Evolutionary conservation across 2,888 invertebrate species (phyloP).

Genomic region (Lamellibrachia satsuma): DNA sequence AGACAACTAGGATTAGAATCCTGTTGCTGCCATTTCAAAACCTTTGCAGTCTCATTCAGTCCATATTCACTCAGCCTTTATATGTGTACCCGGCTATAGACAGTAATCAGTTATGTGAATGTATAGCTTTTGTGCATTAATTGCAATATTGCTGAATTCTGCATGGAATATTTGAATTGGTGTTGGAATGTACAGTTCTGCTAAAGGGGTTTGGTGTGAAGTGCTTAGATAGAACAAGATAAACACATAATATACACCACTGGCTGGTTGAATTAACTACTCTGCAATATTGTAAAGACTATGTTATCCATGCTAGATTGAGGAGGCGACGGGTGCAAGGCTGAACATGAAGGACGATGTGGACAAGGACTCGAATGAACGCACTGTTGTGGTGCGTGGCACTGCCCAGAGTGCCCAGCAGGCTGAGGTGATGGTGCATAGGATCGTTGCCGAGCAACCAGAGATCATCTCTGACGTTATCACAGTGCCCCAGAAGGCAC

Average conservation of each 20-base stretch:
- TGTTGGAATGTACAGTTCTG: no score
- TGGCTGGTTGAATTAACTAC: background rate
- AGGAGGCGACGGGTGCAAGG: constrained; percentile 76
- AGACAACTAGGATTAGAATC: no score
- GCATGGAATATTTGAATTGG: no score
- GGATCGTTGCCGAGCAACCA: constrained; percentile 76
- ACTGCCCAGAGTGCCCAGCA: constrained; percentile 73
- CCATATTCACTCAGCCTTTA: no score
- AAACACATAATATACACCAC: no score
- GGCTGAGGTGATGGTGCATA: constrained; percentile 77
- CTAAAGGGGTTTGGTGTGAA: no score
- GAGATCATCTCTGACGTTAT: constrained; percentile 75
- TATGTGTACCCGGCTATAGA: background rate
- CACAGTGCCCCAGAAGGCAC: constrained; percentile 73
- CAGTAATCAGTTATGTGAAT: no score
- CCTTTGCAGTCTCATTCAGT: no score
- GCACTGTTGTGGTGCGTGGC: constrained; percentile 79
- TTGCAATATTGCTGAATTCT: no score
- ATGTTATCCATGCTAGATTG: constrained; percentile 67
- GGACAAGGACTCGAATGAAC: constrained; percentile 62
- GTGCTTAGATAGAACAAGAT: no score
- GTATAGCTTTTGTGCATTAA: no score
- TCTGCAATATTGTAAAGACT: background rate
- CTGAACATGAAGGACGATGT: constrained; percentile 68
- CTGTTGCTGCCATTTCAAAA: no score